These are phyloP conservation scores for Antechinus stuartii DNA, from an alignment of 2,113 vertebrate species.

Conservation along the genomic window DNA sequence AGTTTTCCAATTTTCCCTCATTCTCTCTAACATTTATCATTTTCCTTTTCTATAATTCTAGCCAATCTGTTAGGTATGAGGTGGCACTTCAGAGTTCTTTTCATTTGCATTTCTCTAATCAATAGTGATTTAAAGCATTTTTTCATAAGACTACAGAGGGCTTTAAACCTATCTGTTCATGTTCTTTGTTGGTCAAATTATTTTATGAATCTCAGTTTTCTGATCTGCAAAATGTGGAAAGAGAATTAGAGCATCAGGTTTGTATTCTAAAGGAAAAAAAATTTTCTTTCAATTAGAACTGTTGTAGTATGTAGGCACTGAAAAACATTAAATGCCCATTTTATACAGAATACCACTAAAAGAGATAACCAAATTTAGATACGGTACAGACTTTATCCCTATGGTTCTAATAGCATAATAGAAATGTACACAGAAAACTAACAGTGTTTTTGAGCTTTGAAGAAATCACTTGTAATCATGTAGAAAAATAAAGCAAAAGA, in stretches of 20 bases:
- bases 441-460: not conserved
- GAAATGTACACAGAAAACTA: not conserved
- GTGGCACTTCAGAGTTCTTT: no score
- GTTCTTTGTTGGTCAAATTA: not conserved
- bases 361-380: not conserved
- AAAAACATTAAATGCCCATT: not conserved
- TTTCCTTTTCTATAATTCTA: no score
- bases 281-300: not conserved
- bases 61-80: no score
- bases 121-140: no score
- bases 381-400: not conserved
- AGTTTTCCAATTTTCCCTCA: no score
- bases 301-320: no score
- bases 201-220: not conserved
- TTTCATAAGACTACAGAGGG: no score
- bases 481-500: not conserved
- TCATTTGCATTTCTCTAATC: no score
- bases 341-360: not conserved
- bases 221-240: not conserved
- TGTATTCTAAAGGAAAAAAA: not conserved
- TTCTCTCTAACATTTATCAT: no score
- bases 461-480: not conserved
- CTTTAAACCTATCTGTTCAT: no score
- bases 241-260: not conserved
- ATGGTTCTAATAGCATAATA: not conserved